These are phyloP conservation scores for Setipinna tenuifilis DNA, from an alignment of 2,797 vertebrate genomes.

Conservation along the genomic window DNA sequence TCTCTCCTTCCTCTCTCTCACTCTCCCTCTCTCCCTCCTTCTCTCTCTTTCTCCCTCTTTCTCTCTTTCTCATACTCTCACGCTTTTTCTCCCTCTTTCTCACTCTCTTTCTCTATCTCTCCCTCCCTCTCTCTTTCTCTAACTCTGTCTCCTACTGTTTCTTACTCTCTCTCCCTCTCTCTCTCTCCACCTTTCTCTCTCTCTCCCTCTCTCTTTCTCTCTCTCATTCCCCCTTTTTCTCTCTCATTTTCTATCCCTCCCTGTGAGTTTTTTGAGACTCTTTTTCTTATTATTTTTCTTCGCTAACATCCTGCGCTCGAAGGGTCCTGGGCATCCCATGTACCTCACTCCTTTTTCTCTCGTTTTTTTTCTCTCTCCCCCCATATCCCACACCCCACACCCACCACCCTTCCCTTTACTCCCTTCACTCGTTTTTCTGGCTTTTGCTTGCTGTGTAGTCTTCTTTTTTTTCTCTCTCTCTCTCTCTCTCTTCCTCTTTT, in stretches of 20 bases:
- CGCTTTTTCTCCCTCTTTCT: background rate
- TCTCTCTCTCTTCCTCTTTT: background rate
- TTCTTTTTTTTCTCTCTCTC: background rate
- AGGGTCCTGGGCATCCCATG: background rate
- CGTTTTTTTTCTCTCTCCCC: no score
- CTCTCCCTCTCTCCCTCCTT: no score
- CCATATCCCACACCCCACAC: no score
- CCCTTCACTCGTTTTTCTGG: background rate
- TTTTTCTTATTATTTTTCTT: background rate
- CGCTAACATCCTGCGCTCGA: background rate
- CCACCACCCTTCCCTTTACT: background rate
- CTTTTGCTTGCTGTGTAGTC: background rate
- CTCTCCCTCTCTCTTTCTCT: background rate
- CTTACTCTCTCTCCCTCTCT: background rate
- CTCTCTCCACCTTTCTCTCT: background rate
- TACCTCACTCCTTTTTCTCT: background rate
- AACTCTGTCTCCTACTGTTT: background rate
- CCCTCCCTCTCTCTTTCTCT: background rate
- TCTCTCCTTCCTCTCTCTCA: no score
- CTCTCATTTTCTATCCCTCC: background rate
- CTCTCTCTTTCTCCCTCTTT: no score
- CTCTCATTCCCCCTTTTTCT: background rate
- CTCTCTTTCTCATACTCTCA: no score
- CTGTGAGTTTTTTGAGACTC: constrained; percentile 8
- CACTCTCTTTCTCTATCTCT: background rate